Evolutionary conservation across 2,888 invertebrate species (phyloP).

Genomic region (Pollenia griseotomentosa): DNA sequence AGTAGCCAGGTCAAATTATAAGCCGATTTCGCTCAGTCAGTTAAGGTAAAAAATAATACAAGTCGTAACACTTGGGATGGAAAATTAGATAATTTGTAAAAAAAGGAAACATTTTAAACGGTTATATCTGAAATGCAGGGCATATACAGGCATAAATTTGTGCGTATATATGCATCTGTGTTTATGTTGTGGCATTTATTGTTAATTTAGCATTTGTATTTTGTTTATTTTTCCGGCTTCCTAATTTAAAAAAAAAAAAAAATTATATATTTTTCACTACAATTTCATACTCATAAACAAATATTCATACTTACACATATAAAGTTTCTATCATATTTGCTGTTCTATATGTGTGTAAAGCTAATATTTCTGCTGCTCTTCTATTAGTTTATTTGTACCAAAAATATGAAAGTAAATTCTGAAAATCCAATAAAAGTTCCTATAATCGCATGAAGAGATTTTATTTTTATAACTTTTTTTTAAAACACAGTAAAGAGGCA

Average conservation of each 20-base stretch:
- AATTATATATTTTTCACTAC: constrained; percentile 17
- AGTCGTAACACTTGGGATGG: no score
- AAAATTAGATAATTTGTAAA: no score
- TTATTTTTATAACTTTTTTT: constrained; percentile 41
- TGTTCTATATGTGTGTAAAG: not conserved
- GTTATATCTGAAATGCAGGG: not conserved
- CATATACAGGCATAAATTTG: constrained; percentile 21
- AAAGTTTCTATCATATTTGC: constrained; percentile 7
- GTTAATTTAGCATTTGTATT: constrained; percentile 59
- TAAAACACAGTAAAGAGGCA: not conserved
- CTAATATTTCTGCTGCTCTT: not conserved
- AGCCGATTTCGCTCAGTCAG: no score
- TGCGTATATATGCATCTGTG: constrained; percentile 41
- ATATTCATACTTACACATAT: not conserved
- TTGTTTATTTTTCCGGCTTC: constrained; percentile 55
- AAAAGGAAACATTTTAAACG: no score
- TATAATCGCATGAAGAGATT: constrained; percentile 59
- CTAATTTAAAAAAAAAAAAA: constrained; percentile 50
- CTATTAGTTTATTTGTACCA: constrained; percentile 31
- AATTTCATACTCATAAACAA: not conserved
- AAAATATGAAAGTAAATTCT: constrained; percentile 51
- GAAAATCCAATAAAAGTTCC: constrained; percentile 60
- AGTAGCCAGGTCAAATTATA: no score
- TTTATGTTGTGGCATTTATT: constrained; percentile 64
- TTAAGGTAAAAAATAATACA: no score